phyloP scores from a whole-genome alignment of 2,113 vertebrate species.

The Axis porcinus region DNA sequence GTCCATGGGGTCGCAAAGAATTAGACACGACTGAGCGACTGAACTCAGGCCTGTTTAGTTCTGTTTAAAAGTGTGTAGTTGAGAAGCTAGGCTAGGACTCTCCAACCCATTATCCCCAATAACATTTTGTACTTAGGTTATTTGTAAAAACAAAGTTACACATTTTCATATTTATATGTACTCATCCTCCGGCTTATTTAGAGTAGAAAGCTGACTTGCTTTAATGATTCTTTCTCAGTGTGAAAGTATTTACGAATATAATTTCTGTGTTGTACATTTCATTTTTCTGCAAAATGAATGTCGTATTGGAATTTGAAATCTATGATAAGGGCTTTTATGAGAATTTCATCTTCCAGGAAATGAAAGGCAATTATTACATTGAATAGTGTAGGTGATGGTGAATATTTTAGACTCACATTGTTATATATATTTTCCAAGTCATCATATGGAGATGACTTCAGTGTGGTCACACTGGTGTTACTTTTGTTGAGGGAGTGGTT shows the following conservation, averaged over 20 bases:
- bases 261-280: background rate
- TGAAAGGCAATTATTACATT: slow-evolving; percentile 37
- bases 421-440: slow-evolving; percentile 39
- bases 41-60: slow-evolving; percentile 4
- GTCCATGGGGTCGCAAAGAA: background rate
- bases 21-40: background rate
- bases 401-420: slow-evolving; percentile 40
- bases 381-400: slow-evolving; percentile 3
- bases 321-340: slow-evolving; percentile 59
- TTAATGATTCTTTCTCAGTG: background rate
- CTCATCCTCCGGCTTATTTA: background rate
- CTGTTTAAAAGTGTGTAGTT: background rate
- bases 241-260: slow-evolving; percentile 5
- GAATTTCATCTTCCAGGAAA: slow-evolving; percentile 47
- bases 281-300: slow-evolving; percentile 50
- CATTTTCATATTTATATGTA: background rate
- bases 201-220: background rate
- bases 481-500: slow-evolving; percentile 19
- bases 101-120: background rate
- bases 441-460: slow-evolving; percentile 28
- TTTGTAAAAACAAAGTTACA: slow-evolving; percentile 17
- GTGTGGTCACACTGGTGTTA: background rate
- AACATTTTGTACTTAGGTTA: background rate
- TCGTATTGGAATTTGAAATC: slow-evolving; percentile 72
- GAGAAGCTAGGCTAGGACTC: background rate